Percentiles rank a stretch among this genome's conserved stretches.
Conservation (phyloP, 1,140 invertebrate species). For the Anoplolepis gracilipes region DNA sequence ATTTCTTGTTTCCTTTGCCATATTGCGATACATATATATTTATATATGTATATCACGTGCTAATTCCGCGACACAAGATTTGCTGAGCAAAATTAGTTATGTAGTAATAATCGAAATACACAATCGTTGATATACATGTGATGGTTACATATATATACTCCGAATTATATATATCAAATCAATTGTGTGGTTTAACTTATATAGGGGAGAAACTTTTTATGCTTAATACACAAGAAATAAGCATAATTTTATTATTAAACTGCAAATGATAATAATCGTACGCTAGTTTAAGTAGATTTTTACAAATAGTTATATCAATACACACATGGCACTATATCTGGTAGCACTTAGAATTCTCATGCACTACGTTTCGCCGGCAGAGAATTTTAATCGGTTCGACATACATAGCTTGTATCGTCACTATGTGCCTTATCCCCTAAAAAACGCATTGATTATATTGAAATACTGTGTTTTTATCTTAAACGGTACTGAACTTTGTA, state of each 20-base stretch:
- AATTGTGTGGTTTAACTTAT: constrained; percentile 16
- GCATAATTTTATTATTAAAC: constrained; percentile 51
- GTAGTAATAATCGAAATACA: constrained; percentile 57
- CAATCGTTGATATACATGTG: constrained; percentile 37
- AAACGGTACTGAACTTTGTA: neutral
- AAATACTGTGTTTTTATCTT: constrained; percentile 25
- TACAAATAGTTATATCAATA: constrained; percentile 20
- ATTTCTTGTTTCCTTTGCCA: constrained; percentile 22
- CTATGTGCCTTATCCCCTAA: constrained; percentile 55
- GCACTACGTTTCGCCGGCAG: neutral
- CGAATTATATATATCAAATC: constrained; percentile 13
- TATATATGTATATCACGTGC: too few species aligned
- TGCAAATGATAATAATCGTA: constrained; percentile 42
- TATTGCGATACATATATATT: constrained; percentile 7
- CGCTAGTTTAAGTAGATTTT: constrained; percentile 51
- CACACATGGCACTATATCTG: constrained; percentile 43
- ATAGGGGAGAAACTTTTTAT: neutral
- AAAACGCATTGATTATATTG: constrained; percentile 14
- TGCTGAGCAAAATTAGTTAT: constrained; percentile 32
- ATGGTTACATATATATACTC: constrained; percentile 38
- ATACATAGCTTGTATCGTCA: constrained; percentile 44
- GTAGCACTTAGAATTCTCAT: constrained; percentile 20
- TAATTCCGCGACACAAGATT: constrained; percentile 33
- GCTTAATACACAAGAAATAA: constrained; percentile 20
- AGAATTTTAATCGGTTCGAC: constrained; percentile 25